A percentile compares a stretch with the other conserved stretches of the same genome.
Conservation (phyloP, 2,113 vertebrate genomes). For the Oreochromis niloticus region DNA sequence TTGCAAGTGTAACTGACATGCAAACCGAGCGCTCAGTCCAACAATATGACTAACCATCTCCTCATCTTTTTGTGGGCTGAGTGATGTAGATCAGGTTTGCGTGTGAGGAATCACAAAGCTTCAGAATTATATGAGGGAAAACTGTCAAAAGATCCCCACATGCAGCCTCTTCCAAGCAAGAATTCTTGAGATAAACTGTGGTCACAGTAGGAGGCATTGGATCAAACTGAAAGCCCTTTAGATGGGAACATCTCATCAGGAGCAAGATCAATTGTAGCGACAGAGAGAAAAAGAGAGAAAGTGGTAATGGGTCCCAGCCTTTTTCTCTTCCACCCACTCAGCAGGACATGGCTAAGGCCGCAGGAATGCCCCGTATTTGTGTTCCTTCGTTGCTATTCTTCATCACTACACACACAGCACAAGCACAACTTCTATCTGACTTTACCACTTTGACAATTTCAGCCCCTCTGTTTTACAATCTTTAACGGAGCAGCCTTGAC, state of each 20-base stretch:
- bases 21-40: not conserved
- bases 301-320: conserved; percentile 16
- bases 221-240: not conserved
- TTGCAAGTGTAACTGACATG: not conserved
- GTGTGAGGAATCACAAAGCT: not conserved
- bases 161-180: not conserved
- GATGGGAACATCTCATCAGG: conserved; percentile 33
- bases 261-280: not conserved
- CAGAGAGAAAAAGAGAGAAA: not conserved
- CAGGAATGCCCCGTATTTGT: conserved; percentile 64
- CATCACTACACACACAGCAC: conserved; percentile 33
- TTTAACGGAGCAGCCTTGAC: conserved; percentile 6
- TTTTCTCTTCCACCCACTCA: conserved; percentile 56
- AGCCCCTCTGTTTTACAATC: not conserved
- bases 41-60: conserved; percentile 25
- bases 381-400: conserved; percentile 36
- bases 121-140: not conserved
- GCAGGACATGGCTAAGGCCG: conserved; percentile 53
- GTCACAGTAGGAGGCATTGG: conserved; percentile 32
- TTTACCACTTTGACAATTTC: not conserved
- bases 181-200: not conserved
- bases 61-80: not conserved
- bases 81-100: conserved; percentile 29
- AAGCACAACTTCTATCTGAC: conserved; percentile 7
- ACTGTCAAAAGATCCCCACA: not conserved